Conservation (phyloP, 1,140 invertebrate genomes). For the Nomia melanderi region DNA sequence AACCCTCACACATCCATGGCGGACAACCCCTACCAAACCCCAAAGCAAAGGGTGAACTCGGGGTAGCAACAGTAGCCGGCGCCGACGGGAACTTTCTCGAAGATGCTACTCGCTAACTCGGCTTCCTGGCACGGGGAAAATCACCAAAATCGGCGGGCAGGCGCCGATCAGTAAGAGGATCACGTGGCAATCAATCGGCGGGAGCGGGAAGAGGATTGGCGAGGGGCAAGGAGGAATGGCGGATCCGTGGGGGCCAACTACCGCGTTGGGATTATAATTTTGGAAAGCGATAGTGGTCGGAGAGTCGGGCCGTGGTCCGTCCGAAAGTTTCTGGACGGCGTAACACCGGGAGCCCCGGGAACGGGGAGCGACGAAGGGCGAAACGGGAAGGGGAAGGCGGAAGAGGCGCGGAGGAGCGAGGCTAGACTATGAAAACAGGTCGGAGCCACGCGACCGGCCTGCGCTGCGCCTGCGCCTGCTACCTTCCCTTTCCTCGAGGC, state of each 20-base stretch:
- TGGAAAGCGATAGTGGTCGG: constrained; percentile 33
- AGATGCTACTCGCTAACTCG: too few relatives aligned
- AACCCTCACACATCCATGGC: too few relatives aligned
- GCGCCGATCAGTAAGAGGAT: too few relatives aligned
- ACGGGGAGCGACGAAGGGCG: constrained; percentile 23
- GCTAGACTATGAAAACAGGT: constrained; percentile 76
- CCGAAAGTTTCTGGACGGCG: constrained; percentile 56
- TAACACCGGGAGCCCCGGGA: constrained; percentile 74
- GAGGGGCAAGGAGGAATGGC: not conserved
- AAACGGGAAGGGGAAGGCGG: constrained; percentile 40
- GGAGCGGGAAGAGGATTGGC: too few relatives aligned
- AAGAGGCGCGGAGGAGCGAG: constrained; percentile 56
- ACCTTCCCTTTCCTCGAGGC: constrained; percentile 47
- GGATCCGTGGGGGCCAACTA: not conserved
- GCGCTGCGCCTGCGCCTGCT: constrained; percentile 62
- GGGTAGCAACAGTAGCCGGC: too few relatives aligned
- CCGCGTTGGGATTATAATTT: constrained; percentile 16
- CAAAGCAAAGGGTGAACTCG: too few relatives aligned
- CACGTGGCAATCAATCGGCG: not conserved
- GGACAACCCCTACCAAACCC: too few relatives aligned
- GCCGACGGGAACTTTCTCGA: too few relatives aligned
- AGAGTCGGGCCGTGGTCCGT: not conserved
- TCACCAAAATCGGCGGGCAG: too few relatives aligned
- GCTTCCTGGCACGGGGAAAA: too few relatives aligned
- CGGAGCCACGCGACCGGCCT: constrained; percentile 75